Evolutionary conservation across 2,797 vertebrate genomes (phyloP).

Genomic region (Phrynocephalus guinanensis): DNA sequence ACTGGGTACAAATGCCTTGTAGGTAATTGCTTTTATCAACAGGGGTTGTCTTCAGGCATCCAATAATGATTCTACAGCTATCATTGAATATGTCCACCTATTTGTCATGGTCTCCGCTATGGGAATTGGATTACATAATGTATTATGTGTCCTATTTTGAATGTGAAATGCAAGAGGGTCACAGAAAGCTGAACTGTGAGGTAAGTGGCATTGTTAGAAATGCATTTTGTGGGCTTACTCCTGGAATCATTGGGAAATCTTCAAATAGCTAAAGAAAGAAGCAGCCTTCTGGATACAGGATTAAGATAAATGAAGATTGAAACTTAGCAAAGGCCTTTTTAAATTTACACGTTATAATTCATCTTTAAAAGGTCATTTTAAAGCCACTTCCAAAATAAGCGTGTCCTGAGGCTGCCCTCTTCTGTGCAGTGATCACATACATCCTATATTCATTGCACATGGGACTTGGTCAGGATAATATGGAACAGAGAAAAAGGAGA

Average conservation of each 20-base stretch:
- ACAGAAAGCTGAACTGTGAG: background rate
- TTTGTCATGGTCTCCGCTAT: background rate
- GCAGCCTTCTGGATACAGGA: background rate
- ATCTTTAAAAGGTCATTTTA: background rate
- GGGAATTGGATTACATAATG: slow-evolving; percentile 17
- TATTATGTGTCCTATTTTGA: background rate
- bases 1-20: no score
- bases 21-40: no score
- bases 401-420: background rate
- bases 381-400: background rate
- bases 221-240: background rate
- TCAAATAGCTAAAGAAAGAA: background rate
- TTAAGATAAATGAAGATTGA: slow-evolving; percentile 19
- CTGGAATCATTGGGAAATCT: background rate
- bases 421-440: background rate
- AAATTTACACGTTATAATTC: background rate
- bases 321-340: background rate
- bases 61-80: no score
- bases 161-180: background rate
- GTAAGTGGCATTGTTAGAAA: background rate
- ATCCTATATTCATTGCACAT: no score
- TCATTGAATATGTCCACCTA: no score
- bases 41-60: no score
- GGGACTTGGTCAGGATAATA: no score
- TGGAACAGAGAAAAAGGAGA: background rate